Percentiles rank a stretch among this genome's conserved stretches.
These are phyloP conservation scores for Podabrus alpinus DNA, from an alignment of 2,888 invertebrate genomes.

Conservation along the genomic window DNA sequence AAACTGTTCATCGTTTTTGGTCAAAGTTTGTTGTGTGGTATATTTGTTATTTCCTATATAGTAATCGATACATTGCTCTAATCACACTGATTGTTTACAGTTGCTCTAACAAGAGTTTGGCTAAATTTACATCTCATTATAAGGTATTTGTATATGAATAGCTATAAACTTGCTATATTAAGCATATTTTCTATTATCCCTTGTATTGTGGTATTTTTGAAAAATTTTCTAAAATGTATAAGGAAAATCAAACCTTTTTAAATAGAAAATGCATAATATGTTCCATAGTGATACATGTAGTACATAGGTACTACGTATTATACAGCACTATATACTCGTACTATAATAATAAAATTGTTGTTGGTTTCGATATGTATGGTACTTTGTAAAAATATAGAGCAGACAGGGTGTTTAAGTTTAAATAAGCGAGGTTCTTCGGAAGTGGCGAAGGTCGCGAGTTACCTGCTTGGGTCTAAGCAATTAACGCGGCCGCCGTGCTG, in stretches of 20 bases:
- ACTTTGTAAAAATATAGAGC: conserved; percentile 11
- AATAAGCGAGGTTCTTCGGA: conserved; percentile 17
- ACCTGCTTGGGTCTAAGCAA: conserved; percentile 43
- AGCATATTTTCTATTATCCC: too few species aligned
- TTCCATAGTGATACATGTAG: not conserved
- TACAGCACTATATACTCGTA: too few species aligned
- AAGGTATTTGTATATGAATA: not conserved
- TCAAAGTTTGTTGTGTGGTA: not conserved
- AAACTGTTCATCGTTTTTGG: not conserved
- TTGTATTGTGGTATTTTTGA: too few species aligned
- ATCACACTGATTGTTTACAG: not conserved
- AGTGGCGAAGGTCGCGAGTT: conserved; percentile 31
- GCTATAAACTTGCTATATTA: too few species aligned
- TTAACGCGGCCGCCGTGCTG: conserved; percentile 51
- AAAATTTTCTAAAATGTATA: too few species aligned
- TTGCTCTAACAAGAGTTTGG: not conserved
- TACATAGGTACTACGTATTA: not conserved
- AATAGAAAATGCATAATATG: not conserved
- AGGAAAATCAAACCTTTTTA: too few species aligned
- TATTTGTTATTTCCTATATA: not conserved
- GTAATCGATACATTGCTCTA: not conserved
- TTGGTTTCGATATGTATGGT: not conserved
- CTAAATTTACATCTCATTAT: not conserved
- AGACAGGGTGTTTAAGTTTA: conserved; percentile 23
- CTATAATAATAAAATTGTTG: too few species aligned